Percentiles rank a stretch among this genome's conserved stretches.
Conservation (phyloP, 2,113 vertebrate genomes). For the Eublepharis macularius region DNA sequence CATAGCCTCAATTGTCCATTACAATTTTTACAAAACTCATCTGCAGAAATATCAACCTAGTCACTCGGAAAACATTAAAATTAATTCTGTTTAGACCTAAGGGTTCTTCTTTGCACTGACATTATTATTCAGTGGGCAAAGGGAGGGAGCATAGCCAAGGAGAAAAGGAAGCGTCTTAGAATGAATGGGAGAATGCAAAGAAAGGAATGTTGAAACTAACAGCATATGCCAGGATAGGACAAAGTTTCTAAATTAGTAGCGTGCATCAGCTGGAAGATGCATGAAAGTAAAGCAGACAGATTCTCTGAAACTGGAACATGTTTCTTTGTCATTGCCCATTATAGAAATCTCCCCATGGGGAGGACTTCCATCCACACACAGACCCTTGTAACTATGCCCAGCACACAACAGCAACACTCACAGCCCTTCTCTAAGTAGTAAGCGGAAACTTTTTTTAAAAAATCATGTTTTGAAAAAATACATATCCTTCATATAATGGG, state of each 20-base stretch:
- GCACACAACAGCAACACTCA: background rate
- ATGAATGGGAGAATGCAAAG: background rate
- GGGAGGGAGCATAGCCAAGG: background rate
- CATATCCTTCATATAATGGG: background rate
- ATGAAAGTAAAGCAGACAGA: background rate
- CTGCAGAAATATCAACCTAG: background rate
- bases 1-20: background rate
- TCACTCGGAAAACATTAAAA: background rate
- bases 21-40: conserved; percentile 5
- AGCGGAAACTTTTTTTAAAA: background rate
- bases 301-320: background rate
- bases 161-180: background rate
- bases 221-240: background rate
- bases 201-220: background rate
- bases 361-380: background rate
- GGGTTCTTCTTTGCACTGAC: background rate
- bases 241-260: background rate
- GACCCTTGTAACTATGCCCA: background rate
- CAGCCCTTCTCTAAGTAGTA: background rate
- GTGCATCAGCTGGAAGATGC: background rate
- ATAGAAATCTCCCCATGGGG: background rate
- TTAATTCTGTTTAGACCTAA: conserved; percentile 14
- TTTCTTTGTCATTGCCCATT: background rate
- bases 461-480: background rate
- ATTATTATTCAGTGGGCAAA: conserved; percentile 2